phyloP scores from a whole-genome alignment of 2,888 invertebrate species.

The Cephus runcator region DNA sequence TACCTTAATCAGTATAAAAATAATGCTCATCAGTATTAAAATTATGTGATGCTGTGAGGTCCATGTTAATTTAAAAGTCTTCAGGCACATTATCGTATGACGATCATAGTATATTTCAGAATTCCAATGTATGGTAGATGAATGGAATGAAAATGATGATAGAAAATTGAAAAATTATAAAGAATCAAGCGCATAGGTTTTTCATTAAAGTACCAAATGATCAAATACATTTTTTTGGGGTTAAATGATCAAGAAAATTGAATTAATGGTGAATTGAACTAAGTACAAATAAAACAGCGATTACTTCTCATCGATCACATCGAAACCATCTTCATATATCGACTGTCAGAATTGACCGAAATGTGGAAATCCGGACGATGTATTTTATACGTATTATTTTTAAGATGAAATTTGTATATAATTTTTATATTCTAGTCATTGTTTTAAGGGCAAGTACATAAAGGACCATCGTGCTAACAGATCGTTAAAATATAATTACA shows the following conservation, averaged over 20 bases:
- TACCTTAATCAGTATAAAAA: background rate
- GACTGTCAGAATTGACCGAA: slow-evolving; percentile 25
- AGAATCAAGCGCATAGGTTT: background rate
- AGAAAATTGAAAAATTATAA: background rate
- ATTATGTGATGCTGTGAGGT: background rate
- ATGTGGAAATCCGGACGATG: slow-evolving; percentile 25
- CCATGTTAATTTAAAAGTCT: background rate
- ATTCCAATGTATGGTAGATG: background rate
- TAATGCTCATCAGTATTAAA: background rate
- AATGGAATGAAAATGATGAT: background rate
- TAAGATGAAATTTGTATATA: slow-evolving; percentile 41
- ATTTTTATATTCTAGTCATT: slow-evolving; percentile 35
- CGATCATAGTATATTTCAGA: background rate
- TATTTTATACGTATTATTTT: slow-evolving; percentile 35
- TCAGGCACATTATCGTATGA: background rate
- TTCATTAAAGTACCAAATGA: background rate
- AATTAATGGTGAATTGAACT: background rate
- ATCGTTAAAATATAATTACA: background rate
- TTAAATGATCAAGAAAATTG: background rate
- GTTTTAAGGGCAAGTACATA: slow-evolving; percentile 24
- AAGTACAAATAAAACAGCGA: background rate
- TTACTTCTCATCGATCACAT: background rate
- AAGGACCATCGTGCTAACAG: background rate
- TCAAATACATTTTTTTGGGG: background rate
- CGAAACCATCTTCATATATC: background rate